Evolutionary conservation across 2,888 invertebrate species (phyloP), one percentile per base, ranked within the genome.

Genomic region (Scaeva pyrastri): DNA sequence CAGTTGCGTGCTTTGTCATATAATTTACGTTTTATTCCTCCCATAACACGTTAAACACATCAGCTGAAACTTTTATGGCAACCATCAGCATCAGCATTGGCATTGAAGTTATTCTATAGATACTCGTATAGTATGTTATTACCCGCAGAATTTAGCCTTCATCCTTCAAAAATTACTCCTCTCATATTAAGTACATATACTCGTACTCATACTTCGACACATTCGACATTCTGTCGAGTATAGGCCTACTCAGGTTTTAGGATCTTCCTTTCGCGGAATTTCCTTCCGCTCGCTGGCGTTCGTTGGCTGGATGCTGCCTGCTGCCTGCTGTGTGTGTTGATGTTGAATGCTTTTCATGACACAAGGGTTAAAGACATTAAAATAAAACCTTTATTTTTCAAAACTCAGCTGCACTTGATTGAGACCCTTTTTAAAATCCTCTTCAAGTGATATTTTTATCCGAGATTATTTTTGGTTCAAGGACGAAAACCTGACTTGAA

Each of bases 41-140:
- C 11, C 70, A 23, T 41, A 43, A 58, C 70, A 70, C 66, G 72
- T 58, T 64, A 60, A 77, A 64, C 68, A 77, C 72, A 77, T 68
- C 68, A 77, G 60, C 31, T 75, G 79, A 64, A 71, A 84, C 31
- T 74, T 41, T 80, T 72, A 85, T 80, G 75, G 76, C 58, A 36
- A 68, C 71, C 77, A 77, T 83, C 77, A 76, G 66, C 31, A 31
- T 31, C 56, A 56, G 31, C 56, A 56, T n/a, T n/a, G n/a, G n/a
- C n/a, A 31, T 31, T 31, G 31, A 31, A 31, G 31, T 26, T 36
- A 31, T 31, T n/a, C 26, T 43, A 21, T 64, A 23, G n/a, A n/a
- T n/a, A n/a, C n/a, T n/a, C 41, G 64, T 60, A 39, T 26, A 45
- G 73, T 74, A 76, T 80, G 41, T 72, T 71, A 68, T 80, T 48